A percentile compares a stretch with the other conserved stretches of the same genome.
These are phyloP conservation scores for Pantherophis guttatus DNA, from an alignment of 2,113 vertebrate genomes.

Conservation along the genomic window DNA sequence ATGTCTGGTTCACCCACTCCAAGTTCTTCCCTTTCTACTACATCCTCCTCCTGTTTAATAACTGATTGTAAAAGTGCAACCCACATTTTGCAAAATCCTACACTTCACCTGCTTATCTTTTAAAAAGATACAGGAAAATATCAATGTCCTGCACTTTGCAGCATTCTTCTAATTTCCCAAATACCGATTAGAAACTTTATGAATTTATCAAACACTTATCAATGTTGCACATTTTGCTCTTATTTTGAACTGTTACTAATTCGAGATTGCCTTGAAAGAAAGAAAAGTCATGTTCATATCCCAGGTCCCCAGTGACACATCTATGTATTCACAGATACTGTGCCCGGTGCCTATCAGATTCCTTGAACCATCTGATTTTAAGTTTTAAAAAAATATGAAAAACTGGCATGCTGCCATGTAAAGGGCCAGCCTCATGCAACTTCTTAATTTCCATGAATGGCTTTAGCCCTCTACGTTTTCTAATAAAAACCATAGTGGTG, in stretches of 20 bases:
- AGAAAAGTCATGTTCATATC: neutral
- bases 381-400: neutral
- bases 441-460: neutral
- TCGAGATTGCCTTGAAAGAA: neutral
- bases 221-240: neutral
- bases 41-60: neutral
- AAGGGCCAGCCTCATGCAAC: neutral
- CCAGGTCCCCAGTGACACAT: neutral
- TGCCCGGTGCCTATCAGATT: neutral
- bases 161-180: neutral
- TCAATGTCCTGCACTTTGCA: neutral
- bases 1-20: neutral
- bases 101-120: too few species aligned
- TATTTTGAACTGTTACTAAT: constrained; percentile 6
- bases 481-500: neutral
- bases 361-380: neutral
- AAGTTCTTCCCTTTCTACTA: neutral
- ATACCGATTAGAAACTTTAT: neutral
- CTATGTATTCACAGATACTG: neutral
- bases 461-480: neutral
- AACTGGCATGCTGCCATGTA: neutral
- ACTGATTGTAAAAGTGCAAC: neutral
- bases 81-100: neutral
- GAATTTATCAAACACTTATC: neutral
- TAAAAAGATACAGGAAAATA: neutral